A percentile compares a stretch with the other conserved stretches of the same genome.
These are phyloP conservation scores for Omphaloscelis lunosa DNA, from an alignment of 2,888 invertebrate species.

Conservation along the genomic window DNA sequence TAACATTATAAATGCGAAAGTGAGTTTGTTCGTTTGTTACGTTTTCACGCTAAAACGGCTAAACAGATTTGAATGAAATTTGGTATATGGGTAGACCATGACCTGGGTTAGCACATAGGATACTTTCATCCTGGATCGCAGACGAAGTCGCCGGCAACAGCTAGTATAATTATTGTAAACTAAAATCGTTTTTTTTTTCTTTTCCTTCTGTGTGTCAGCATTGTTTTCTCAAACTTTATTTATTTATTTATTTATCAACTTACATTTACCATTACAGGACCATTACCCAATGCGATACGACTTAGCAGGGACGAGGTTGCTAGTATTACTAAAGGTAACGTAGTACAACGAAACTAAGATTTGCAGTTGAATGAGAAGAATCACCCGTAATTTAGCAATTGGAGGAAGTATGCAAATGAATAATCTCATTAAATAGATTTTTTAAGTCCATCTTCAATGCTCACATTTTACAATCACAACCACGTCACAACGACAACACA, in stretches of 20 bases:
- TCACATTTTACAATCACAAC: neutral
- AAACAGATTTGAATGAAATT: neutral
- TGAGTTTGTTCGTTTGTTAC: no score
- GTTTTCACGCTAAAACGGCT: neutral
- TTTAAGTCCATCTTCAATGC: neutral
- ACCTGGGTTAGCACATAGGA: neutral
- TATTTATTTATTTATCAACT: no score
- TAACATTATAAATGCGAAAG: neutral
- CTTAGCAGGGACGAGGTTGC: neutral
- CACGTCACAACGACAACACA: neutral
- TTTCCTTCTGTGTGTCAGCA: neutral
- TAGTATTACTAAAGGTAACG: neutral
- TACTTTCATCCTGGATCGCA: no score
- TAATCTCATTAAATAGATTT: neutral
- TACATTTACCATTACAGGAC: no score
- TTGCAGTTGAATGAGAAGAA: neutral
- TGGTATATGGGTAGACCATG: neutral
- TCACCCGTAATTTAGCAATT: neutral
- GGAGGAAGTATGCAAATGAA: neutral
- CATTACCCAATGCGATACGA: no score
- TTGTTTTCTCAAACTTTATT: neutral
- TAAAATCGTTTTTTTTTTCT: neutral
- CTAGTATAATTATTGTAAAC: neutral
- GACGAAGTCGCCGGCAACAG: no score
- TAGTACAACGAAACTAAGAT: neutral